Evolutionary conservation across 2,888 invertebrate species (phyloP), one percentile per base, ranked within the genome.

Genomic region (Diplolepis rosae): DNA sequence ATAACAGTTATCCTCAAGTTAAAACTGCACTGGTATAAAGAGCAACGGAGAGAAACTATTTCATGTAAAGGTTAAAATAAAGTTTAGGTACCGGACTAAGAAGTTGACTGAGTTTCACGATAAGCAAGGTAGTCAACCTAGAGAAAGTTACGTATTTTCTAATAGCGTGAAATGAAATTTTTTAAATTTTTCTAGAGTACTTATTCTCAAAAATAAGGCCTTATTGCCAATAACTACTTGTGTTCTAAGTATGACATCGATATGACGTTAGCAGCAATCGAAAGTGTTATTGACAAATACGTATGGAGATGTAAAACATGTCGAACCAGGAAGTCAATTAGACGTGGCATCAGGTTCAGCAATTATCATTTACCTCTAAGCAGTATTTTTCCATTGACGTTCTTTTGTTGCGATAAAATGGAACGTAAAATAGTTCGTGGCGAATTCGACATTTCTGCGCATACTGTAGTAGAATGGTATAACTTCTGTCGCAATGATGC

Each of bases 401-500:
- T 13, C 15, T 69, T n/a, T 39, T 65, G 13, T 13, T 65, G n/a
- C 42, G 61, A 15, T 32, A 65, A 5, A 15, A 50, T 28, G 30
- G 65, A 48, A 50, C 52, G 27, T 7, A 2, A 22, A 32, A 11
- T 13, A 11, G 18, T 7, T n/a, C 1, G 9, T 22, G 35, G 35
- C 6, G 15, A 11, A 35, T 9, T 56, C 3, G 48, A 7, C 18
- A 27, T 13, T 13, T 69, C 72, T 1, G 15, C 28, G 1, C 67
- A 61, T 11, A 70, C 69, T 22, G 48, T 70, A 45, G 15, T 13
- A 7, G 70, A 71, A 27, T 71, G 54, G 69, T 69, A 42, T 66
- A 71, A 74, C 66, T 71, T 69, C 15, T 71, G 69, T 66, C 65
- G 69, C 66, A 24, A 65, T 68, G 61, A 18, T 69, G 9, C 9